phyloP scores from a whole-genome alignment of 2,888 invertebrate species.

The Halocaridina rubra region DNA sequence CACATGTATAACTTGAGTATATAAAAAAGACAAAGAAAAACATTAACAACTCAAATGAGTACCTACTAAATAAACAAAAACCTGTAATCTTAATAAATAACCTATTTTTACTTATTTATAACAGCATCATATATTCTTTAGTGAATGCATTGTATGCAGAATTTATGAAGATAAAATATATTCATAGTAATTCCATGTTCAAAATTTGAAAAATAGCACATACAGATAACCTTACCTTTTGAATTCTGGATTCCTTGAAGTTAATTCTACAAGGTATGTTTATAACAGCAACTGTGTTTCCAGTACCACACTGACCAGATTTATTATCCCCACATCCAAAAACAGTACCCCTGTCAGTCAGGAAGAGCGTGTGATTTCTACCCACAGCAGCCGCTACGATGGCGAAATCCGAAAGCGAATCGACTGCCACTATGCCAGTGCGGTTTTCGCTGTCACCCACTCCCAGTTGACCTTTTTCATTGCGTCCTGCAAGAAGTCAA shows the following conservation, averaged over 20 bases:
- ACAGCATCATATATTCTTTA: too few relatives aligned
- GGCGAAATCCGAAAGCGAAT: constrained; percentile 80
- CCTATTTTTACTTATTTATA: too few relatives aligned
- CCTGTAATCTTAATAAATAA: too few relatives aligned
- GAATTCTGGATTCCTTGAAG: constrained; percentile 56
- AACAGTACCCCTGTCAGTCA: constrained; percentile 85
- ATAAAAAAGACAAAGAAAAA: too few relatives aligned
- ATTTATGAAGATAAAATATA: too few relatives aligned
- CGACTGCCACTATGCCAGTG: constrained; percentile 82
- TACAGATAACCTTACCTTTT: constrained; percentile 68
- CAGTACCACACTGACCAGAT: constrained; percentile 91
- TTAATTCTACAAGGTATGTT: constrained; percentile 61
- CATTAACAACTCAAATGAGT: too few relatives aligned
- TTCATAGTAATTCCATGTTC: too few relatives aligned
- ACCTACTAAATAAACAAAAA: too few relatives aligned
- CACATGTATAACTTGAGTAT: too few relatives aligned
- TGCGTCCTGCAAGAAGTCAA: constrained; percentile 71
- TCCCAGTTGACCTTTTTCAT: constrained; percentile 87
- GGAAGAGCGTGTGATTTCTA: constrained; percentile 86
- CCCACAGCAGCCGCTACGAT: constrained; percentile 90
- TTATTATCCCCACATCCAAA: constrained; percentile 93
- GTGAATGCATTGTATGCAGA: too few relatives aligned
- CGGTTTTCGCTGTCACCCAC: constrained; percentile 80
- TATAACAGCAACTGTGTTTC: constrained; percentile 71
- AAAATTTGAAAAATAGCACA: too few relatives aligned